Percentiles rank a stretch among this genome's conserved stretches.
Evolutionary conservation across 2,888 invertebrate genomes (phyloP).

Genomic region (Andricus curvator): DNA sequence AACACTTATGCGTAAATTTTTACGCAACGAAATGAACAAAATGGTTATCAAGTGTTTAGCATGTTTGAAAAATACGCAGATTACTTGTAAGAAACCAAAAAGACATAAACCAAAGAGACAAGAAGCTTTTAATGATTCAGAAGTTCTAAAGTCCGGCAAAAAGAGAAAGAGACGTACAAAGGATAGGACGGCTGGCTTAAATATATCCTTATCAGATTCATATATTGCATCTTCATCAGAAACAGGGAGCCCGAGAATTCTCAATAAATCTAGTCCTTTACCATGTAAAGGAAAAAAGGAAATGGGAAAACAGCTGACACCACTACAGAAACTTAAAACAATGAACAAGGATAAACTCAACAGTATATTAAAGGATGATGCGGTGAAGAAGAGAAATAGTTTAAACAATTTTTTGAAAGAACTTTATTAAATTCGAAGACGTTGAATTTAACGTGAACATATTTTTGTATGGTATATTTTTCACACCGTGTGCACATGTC

Average conservation of each 20-base stretch:
- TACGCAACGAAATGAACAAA: constrained; percentile 65
- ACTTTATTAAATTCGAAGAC: constrained; percentile 54
- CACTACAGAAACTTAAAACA: constrained; percentile 61
- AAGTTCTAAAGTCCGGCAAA: constrained; percentile 54
- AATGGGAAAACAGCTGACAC: constrained; percentile 52
- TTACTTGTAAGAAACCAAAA: constrained; percentile 64
- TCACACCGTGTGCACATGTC: not conserved
- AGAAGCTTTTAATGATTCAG: constrained; percentile 10
- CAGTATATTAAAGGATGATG: constrained; percentile 61
- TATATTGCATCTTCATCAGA: not conserved
- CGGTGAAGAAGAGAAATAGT: constrained; percentile 61
- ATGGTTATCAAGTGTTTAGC: constrained; percentile 67
- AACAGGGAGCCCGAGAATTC: too few species aligned
- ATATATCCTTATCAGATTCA: constrained; percentile 58
- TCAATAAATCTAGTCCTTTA: constrained; percentile 16
- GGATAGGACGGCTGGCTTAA: constrained; percentile 78
- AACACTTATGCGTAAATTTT: constrained; percentile 63
- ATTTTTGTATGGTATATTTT: constrained; percentile 35
- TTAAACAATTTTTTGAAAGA: constrained; percentile 70
- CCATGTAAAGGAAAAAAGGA: constrained; percentile 41
- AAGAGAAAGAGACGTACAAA: constrained; percentile 73
- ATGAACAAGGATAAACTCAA: constrained; percentile 67
- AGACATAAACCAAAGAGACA: constrained; percentile 53
- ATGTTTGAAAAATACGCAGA: constrained; percentile 64
- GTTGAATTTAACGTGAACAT: constrained; percentile 7